Evolutionary conservation across 37 sponge, comb jelly and placozoan genomes (phyloP), one percentile per base, ranked within the genome.

Genomic region (Chondrilla cf. caribensis): DNA sequence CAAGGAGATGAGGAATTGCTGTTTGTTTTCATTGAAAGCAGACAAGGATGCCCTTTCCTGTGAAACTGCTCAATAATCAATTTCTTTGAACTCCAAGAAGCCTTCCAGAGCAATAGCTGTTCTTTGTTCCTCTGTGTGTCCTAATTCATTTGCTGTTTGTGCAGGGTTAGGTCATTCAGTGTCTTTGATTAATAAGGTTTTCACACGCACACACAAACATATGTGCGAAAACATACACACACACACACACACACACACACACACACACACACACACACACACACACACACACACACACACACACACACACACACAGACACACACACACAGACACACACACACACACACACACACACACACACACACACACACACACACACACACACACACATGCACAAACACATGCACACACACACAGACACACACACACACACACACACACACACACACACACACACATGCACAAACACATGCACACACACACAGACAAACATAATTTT

Each of bases 251-350:
- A 60, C 22, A 15, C 15, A 60, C 64, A 60, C 64, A 15, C 64
- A 19, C 29, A 60, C 64, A 60, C 29, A 60, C 22, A 15, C 29
- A 15, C 64, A 15, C 15, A 15, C 42, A 81, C 41, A 65, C 42
- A 81, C 22, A 44, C 58, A 79, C 58, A 76, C 42, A 76, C n/a
- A 40, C 77, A 76, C n/a, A 38, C 77, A 76, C 47, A 76, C 77
- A 76, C 38, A 60, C 77, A 76, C n/a, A 76, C 44, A 41, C 38
- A 76, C 77, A 76, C 24, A 40, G 7, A 38, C 77, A 76, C n/a
- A 39, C 41, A 41, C 44, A 76, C 41, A 38, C 44, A 76, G 44
- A 40, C 44, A 76, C 47, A 36, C 38, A 38, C 24, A 9, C 82
- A 89, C 81, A 22, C 64, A 60, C 64, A 26, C 64, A 60, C 22